Base-by-base conservation (phyloP, 2,113 vertebrate genomes). In the Thermophis baileyi region DNA sequence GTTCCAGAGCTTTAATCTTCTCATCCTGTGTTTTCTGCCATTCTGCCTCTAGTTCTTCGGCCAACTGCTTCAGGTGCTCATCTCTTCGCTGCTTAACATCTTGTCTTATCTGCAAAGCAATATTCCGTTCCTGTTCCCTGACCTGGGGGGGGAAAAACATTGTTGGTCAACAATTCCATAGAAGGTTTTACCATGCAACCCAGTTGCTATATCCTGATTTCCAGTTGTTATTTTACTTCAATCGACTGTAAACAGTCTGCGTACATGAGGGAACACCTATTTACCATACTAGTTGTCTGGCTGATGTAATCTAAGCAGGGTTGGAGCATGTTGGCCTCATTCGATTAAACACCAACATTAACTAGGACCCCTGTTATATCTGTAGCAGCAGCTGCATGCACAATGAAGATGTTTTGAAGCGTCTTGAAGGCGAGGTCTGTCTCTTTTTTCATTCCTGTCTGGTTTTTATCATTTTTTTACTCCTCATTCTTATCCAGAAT, bases 81-180 rank as follows among this genome's bases (percentile, higher is more conserved):
- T 97, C 98, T 94, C 97, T 97, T 69, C 97, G 98, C 87, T 98
- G 98, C 94, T 99, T 98, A 51, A 99, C 98, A 54, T 98, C 98
- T 93, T 97, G 94, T 90, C 99, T 98, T 94, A 99, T 98, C 92
- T 98, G 98, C 87, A 96, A 97, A 1, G 99, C 98, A 0, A 99
- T 98, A 92, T 92, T 85, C n/a, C 98, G 98, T 95, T 99, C 98
- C 94, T 99, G 99, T 95, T 99, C 98, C 93, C 99, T 98, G 94
- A 99, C 99, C 99, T 99, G 93, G 53, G 94, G 47, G 94, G 93
- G 86, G 88, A 57, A 74, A 94, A 74, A 24, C 16, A 94, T 69
- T 1, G 9, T 87, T 89, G 51, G 35, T 86, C n/a, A 95, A 47
- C 8, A 60, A 91, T 44, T 93, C 35, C 81, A 24, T 3, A 94